phyloP scores from a whole-genome alignment of 2,888 invertebrate genomes.

The Cosmorhoe ocellata region DNA sequence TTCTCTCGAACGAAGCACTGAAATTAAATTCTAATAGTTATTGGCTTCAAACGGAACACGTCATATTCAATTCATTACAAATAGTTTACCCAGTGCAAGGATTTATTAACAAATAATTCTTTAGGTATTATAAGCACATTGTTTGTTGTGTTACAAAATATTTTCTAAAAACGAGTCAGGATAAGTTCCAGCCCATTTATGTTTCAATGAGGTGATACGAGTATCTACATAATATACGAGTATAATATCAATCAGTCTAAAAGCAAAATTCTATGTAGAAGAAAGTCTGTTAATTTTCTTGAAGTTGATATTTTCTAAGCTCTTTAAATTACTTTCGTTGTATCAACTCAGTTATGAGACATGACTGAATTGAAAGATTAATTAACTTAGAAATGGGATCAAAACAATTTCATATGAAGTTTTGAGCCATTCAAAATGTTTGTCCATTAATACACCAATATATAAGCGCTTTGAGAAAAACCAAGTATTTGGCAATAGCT shows the following conservation, averaged over 20 bases:
- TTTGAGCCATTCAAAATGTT: not conserved
- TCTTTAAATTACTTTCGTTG: slow-evolving; percentile 48
- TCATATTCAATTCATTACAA: slow-evolving; percentile 44
- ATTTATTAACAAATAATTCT: slow-evolving; percentile 5
- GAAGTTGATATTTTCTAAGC: slow-evolving; percentile 52
- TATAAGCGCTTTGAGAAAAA: no score
- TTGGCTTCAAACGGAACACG: slow-evolving; percentile 41
- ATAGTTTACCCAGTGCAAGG: slow-evolving; percentile 3
- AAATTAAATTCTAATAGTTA: slow-evolving; percentile 49
- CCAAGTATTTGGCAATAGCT: no score
- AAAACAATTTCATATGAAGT: not conserved
- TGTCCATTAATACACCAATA: no score
- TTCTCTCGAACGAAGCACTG: slow-evolving; percentile 28
- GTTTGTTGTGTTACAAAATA: no score
- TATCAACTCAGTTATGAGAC: slow-evolving; percentile 52
- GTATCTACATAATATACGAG: no score
- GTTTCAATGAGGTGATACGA: no score
- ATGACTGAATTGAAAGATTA: slow-evolving; percentile 43
- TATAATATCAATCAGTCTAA: slow-evolving; percentile 8
- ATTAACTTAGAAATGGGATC: slow-evolving; percentile 3
- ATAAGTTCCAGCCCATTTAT: no score
- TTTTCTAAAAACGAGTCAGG: no score
- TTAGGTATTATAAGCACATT: no score
- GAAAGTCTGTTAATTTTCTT: slow-evolving; percentile 46
- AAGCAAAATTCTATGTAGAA: slow-evolving; percentile 41